Conservation (phyloP, 1,140 invertebrate genomes). For the Lithobius niger region DNA sequence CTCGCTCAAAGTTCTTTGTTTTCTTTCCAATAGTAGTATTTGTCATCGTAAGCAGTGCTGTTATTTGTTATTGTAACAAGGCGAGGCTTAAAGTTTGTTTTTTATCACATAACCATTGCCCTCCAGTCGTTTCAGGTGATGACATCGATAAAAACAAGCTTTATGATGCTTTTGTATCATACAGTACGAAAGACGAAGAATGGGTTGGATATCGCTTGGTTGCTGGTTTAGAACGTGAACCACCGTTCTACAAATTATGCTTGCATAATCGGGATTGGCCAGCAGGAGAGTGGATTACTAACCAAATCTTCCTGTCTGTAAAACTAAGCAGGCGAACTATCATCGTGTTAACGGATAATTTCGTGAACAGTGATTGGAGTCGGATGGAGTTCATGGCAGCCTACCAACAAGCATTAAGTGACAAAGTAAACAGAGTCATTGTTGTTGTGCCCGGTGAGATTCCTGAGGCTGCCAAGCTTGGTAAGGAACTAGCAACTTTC, state of each 20-base stretch:
- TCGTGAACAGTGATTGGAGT: conserved; percentile 70
- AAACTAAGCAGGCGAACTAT: conserved; percentile 63
- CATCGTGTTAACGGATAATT: conserved; percentile 64
- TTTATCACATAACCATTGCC: no score
- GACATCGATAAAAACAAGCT: conserved; percentile 59
- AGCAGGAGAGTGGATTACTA: conserved; percentile 54
- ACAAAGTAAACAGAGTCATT: conserved; percentile 55
- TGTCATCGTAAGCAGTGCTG: no score
- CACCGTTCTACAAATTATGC: conserved; percentile 40
- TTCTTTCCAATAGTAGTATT: no score
- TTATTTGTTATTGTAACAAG: no score
- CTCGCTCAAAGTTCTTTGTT: no score
- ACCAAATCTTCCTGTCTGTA: conserved; percentile 64
- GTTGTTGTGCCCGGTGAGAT: conserved; percentile 62
- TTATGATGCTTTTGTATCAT: conserved; percentile 79
- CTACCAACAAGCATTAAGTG: conserved; percentile 56
- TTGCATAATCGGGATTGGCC: conserved; percentile 68
- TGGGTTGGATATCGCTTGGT: conserved; percentile 53
- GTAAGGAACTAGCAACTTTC: conserved; percentile 59
- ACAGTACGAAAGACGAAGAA: conserved; percentile 58
- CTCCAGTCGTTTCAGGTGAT: conserved; percentile 45
- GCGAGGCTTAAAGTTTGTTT: no score
- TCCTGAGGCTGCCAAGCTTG: conserved; percentile 45
- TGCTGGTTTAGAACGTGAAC: conserved; percentile 39
- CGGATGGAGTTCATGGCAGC: conserved; percentile 69